A percentile compares a stretch with the other conserved stretches of the same genome.
Evolutionary conservation across 1,140 invertebrate genomes (phyloP).

Genomic region (Neodiprion lecontei): DNA sequence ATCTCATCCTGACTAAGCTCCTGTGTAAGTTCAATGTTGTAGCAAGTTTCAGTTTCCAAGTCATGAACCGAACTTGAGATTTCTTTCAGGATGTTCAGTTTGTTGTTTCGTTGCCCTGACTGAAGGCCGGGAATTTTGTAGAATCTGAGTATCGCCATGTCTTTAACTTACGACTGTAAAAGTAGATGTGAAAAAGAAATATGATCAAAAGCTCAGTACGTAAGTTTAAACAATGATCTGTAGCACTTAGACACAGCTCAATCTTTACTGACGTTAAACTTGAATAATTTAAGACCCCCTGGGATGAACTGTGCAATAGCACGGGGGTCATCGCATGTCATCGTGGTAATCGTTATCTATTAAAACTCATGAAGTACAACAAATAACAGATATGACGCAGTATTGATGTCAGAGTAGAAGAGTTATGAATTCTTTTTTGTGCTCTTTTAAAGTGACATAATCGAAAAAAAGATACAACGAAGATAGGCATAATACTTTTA

Average conservation of each 20-base stretch:
- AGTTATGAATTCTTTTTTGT: no score
- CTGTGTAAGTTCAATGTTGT: conserved; percentile 70
- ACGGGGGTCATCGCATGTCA: neutral
- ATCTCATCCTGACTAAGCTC: conserved; percentile 63
- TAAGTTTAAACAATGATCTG: neutral
- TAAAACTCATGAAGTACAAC: conserved; percentile 26
- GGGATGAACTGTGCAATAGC: neutral
- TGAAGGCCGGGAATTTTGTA: conserved; percentile 48
- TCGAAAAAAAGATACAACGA: no score
- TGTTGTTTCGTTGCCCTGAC: conserved; percentile 39
- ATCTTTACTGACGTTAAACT: neutral
- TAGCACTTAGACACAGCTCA: neutral
- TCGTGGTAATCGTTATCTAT: neutral
- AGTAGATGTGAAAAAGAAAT: neutral
- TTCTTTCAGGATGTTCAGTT: conserved; percentile 36
- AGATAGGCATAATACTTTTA: no score
- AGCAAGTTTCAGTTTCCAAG: conserved; percentile 79
- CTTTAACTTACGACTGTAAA: neutral
- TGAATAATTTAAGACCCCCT: neutral
- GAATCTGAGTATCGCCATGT: conserved; percentile 48
- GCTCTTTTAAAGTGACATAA: no score
- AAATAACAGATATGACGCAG: conserved; percentile 18
- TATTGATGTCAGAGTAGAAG: conserved; percentile 10
- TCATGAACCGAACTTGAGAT: conserved; percentile 46
- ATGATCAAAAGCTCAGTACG: neutral